Evolutionary conservation across 2,113 vertebrate species (phyloP).

Genomic region (Petrocephalus microphthalmus): DNA sequence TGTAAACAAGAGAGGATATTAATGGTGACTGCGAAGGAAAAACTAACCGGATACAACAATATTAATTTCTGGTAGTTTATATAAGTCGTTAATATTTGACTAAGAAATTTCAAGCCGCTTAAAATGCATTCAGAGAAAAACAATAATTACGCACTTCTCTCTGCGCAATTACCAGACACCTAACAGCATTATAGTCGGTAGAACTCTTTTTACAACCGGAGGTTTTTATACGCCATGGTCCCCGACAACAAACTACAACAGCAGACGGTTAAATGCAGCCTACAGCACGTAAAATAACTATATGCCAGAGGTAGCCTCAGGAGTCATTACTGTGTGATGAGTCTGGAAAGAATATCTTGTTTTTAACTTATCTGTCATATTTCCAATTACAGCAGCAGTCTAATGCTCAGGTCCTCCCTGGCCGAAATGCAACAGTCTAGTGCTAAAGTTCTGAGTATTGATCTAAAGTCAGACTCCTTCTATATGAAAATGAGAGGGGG

Average conservation of each 20-base stretch:
- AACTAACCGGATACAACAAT: neutral
- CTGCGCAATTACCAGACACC: neutral
- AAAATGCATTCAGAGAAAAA: neutral
- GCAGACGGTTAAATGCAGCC: neutral
- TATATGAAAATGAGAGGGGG: neutral
- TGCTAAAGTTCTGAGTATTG: neutral
- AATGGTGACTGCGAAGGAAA: neutral
- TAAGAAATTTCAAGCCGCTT: neutral
- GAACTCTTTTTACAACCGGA: neutral
- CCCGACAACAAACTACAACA: constrained; percentile 16
- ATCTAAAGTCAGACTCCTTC: neutral
- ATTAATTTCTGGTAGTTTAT: neutral
- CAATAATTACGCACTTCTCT: neutral
- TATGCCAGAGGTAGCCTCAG: constrained; percentile 32
- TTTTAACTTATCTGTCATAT: neutral
- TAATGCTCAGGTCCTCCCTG: neutral
- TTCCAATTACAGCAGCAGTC: neutral
- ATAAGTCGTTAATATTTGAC: neutral
- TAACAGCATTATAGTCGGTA: neutral
- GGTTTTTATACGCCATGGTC: neutral
- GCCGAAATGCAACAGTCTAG: neutral
- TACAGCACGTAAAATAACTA: constrained; percentile 13
- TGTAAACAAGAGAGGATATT: neutral
- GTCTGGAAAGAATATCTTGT: constrained; percentile 15
- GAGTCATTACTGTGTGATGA: constrained; percentile 36